Percentiles rank a stretch among this genome's conserved stretches.
phyloP scores from a whole-genome alignment of 1,140 invertebrate genomes.

The Trichonephila clavata region DNA sequence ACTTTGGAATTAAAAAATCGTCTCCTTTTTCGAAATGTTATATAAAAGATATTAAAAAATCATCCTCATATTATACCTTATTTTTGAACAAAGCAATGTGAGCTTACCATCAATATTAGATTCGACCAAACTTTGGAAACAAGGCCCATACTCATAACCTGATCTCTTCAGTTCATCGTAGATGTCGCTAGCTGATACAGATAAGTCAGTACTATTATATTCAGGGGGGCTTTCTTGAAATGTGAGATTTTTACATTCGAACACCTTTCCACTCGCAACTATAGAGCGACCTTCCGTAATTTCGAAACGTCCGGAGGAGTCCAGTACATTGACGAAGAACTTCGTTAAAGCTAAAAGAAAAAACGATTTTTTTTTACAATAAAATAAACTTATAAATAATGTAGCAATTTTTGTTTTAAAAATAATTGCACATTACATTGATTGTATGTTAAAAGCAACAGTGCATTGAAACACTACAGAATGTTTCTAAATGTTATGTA shows the following conservation, averaged over 20 bases:
- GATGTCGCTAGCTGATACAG: constrained; percentile 79
- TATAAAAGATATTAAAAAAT: no score
- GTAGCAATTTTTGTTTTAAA: no score
- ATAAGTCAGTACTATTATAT: not conserved
- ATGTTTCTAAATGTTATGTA: no score
- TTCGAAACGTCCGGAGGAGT: constrained; percentile 10
- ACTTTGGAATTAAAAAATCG: no score
- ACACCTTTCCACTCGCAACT: constrained; percentile 28
- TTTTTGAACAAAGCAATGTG: no score
- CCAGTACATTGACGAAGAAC: constrained; percentile 4
- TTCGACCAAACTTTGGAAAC: constrained; percentile 82
- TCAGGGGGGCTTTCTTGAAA: not conserved
- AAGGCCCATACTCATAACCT: constrained; percentile 84
- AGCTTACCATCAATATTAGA: constrained; percentile 53
- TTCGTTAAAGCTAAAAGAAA: not conserved
- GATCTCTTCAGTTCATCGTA: constrained; percentile 83
- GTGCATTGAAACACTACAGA: no score
- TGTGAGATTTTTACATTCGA: not conserved
- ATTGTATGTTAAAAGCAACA: no score
- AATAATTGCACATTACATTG: no score
- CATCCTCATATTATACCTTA: no score
- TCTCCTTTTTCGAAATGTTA: no score
- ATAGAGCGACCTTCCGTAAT: constrained; percentile 23
- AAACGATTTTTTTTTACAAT: not conserved
- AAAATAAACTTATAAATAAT: no score